Percentiles rank a stretch among this genome's conserved stretches.
phyloP scores from a whole-genome alignment of 2,113 vertebrate genomes.

The Albula glossodonta region DNA sequence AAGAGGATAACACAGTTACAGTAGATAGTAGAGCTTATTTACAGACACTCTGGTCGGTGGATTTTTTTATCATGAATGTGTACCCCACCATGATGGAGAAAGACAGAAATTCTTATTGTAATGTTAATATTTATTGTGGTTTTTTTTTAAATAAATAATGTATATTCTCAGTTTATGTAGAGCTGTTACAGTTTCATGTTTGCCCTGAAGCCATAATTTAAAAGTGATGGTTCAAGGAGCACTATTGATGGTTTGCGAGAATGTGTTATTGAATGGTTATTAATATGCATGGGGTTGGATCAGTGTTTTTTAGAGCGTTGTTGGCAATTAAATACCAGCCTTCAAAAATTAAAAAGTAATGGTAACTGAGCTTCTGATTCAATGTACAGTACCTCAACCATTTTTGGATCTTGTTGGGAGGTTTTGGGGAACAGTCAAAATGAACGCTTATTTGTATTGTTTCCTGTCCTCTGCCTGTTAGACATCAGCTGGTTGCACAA shows the following conservation, averaged over 20 bases:
- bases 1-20: constrained; percentile 20
- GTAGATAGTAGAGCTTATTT: neutral
- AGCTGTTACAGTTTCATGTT: neutral
- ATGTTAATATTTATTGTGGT: neutral
- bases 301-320: neutral
- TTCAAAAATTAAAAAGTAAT: neutral
- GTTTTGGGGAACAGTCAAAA: neutral
- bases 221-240: neutral
- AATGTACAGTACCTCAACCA: no score
- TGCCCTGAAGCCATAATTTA: neutral
- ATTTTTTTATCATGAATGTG: no score
- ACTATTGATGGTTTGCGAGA: neutral
- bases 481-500: no score
- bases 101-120: neutral
- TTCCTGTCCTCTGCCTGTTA: no score
- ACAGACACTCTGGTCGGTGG: no score
- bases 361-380: neutral
- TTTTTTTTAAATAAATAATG: neutral
- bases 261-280: neutral
- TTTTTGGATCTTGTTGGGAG: neutral
- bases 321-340: neutral
- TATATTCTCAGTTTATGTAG: neutral
- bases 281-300: neutral
- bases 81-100: neutral
- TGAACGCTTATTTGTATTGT: no score